Base-by-base conservation (phyloP, 2,113 vertebrate species). In the human region DNA sequence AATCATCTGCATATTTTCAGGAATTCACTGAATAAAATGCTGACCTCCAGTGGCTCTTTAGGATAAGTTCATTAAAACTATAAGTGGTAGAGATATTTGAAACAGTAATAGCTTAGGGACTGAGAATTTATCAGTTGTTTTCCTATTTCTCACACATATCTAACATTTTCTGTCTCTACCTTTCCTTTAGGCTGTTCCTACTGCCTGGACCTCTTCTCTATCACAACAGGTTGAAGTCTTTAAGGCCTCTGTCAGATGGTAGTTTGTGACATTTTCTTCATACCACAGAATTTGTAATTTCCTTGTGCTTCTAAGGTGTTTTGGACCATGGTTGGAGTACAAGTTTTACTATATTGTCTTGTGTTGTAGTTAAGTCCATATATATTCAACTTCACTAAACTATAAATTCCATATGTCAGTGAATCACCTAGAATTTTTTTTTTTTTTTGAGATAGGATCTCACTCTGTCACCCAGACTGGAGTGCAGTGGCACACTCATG, bases 21-120 rank as follows among this genome's bases (percentile, higher is more conserved):
- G 40, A 95, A 78, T 85, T 93, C n/a, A 68, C 32, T 94, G 12
- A 45, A 80, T 84, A 79, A 92, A 89, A 81, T 84, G 30, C 52
- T 75, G 20, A 94, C 23, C 14, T 76, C 22, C 68, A 82, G 79
- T 55, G 91, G 13, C 25, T 78, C 66, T 85, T 66, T 79, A 68
- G 18, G n/a, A 35, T 83, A 61, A 80, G 68, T 72, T 87, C 50
- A 93, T 89, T 90, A 81, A 86, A 89, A 76, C 25, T 57, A 11
- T 57, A 89, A 83, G 43, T 72, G 38, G 76, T 76, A 75, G 68
- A 92, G 18, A 61, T 23, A 43, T 82, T 90, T 27, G 52, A 83
- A 89, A 78, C n/a, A 81, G 40, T 76, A 76, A 82, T 83, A 93
- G 13, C 38, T 81, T 81, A 94, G 30, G 52, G 30, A 75, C 8